Base-by-base conservation (phyloP, 1,140 invertebrate species). In the Lysiphlebus fabarum region DNA sequence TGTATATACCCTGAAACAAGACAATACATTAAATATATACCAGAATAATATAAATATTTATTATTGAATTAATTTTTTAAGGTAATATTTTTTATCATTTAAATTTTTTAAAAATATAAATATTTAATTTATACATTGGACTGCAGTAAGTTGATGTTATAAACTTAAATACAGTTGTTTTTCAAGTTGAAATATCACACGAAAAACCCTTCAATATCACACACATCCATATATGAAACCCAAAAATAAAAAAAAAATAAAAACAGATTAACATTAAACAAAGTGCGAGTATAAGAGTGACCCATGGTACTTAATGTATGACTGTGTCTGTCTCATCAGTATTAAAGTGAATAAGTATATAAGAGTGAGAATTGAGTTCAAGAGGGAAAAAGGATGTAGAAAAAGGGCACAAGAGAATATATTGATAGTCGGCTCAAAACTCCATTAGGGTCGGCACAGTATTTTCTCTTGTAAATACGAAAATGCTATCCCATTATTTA, bases 351-450 rank as follows among this genome's bases (percentile, higher is more conserved):
- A 26, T 26, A 26, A 73, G 71, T 77, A 75, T 70, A 70, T 75
- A 73, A 65, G 40, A 41, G 56, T 44, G 38, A 40, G 38, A 40
- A 2, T 40, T 11, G 38, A 11, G 10, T 8, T 40, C 7, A 40
- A 51, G 62, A 62, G 61, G 67, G 62, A 14, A 14, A 8, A 14
- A 11, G 48, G 14, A 12, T 26, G 48, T 11, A 14, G 1, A 10
- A n/a, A 14, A 6, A 59, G 68, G 49, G 70, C 69, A 75, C 17
- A 26, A 26, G 17, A 76, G 73, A 78, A 78, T 78, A 78, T 79
- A 79, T 78, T 79, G 76, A 79, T 79, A 78, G 77, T 78, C 76
- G 71, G 77, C 77, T 79, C 77, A 79, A 78, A 79, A 79, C 72
- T 78, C 76, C 76, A 79, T 79, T 79, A 79, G 71, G 70, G 69